Base-by-base conservation (phyloP, 2,888 invertebrate genomes). In the Habrosyne pyritoides region DNA sequence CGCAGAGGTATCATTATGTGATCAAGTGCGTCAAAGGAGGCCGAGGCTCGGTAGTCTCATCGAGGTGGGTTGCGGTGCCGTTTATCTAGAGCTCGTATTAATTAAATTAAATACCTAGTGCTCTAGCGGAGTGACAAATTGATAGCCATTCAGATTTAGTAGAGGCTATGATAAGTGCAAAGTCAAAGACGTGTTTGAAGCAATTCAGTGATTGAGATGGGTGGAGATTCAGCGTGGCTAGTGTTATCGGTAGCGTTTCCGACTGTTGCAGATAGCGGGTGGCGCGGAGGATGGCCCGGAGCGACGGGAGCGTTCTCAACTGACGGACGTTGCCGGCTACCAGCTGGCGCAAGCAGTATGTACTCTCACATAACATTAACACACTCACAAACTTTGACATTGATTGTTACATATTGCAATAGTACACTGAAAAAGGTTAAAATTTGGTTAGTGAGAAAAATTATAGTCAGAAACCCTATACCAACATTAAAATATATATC, bases 291-390 rank as follows among this genome's bases (percentile, higher is more conserved):
- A 92, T 92, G 91, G 91, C 87, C 83, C 83, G 83, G 76, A 73
- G 77, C 77, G 78, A 79, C 83, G 83, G 85, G 84, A 86, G 75
- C 75, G 83, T 73, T 83, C 82, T 89, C 83, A 89, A 92, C 88
- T 91, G 91, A 92, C 91, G 82, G 91, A 90, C 90, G 82, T 78
- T 77, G 91, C 91, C 87, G 90, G 90, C 91, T 85, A 76, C 79
- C 87, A 87, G 91, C 91, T 91, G 91, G 90, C 90, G 78, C 82
- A 81, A 87, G 85, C 86, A 85, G 89, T 91, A 89, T 71, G 90
- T 87, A 69, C 61, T 58, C 24, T 59, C 53, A 49, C 59, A 54
- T 57, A 56, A 46, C 30, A 47, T 54, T 59, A 52, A 46, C 46
- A 33, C 49, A 47, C 47, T 47, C 47, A 47, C 54, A 36, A 53